Percentiles rank a stretch among this genome's conserved stretches.
These are phyloP conservation scores for Ostrea denselamellosa DNA, from an alignment of 1,140 invertebrate genomes.

Conservation along the genomic window DNA sequence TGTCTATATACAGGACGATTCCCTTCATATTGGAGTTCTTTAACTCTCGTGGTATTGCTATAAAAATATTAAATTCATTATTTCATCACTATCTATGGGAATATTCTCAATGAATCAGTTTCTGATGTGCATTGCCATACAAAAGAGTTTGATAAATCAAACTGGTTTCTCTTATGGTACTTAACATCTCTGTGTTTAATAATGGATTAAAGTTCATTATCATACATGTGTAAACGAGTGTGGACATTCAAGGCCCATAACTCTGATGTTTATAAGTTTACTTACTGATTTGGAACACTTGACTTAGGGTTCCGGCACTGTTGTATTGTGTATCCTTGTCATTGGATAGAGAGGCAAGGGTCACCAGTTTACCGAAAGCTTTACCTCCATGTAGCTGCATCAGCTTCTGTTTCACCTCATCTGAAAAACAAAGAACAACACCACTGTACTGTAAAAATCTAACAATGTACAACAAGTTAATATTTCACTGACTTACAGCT, in stretches of 20 bases:
- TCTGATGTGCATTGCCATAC: neutral
- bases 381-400: conserved; percentile 61
- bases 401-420: conserved; percentile 66
- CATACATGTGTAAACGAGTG: neutral
- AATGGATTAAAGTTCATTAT: no score
- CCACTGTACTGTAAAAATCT: no score
- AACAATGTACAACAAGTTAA: no score
- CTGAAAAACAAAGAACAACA: conserved; percentile 56
- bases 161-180: no score
- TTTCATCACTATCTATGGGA: neutral
- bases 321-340: conserved; percentile 72
- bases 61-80: conserved; percentile 17
- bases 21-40: conserved; percentile 62
- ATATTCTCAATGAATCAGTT: neutral
- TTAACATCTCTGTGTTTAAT: no score
- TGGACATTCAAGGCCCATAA: neutral
- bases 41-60: conserved; percentile 62
- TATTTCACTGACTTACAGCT: no score
- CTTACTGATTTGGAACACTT: conserved; percentile 67
- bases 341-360: conserved; percentile 63
- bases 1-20: conserved; percentile 69
- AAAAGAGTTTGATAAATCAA: no score
- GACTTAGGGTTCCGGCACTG: conserved; percentile 71
- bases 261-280: neutral
- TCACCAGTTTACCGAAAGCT: conserved; percentile 65